phyloP scores from a whole-genome alignment of 2,888 invertebrate genomes.

The Cremastinae sp. region DNA sequence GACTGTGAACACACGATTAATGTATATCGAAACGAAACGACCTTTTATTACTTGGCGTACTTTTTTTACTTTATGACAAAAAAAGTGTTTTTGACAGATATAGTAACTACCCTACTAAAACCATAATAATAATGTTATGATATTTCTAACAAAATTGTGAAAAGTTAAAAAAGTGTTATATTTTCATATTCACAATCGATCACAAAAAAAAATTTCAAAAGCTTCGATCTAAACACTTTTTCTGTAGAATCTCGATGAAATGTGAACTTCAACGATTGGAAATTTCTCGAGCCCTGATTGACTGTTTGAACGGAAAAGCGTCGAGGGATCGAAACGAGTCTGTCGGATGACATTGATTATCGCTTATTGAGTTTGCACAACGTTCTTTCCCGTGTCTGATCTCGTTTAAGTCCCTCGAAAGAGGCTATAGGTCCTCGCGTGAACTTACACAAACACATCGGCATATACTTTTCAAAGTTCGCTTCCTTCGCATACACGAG shows the following conservation, averaged over 20 bases:
- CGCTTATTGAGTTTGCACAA: constrained; percentile 78
- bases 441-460: constrained; percentile 2
- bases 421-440: constrained; percentile 16
- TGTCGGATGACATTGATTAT: constrained; percentile 78
- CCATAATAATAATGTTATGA: too few relatives aligned
- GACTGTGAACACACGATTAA: too few relatives aligned
- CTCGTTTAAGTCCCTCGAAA: constrained; percentile 28
- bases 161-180: too few relatives aligned
- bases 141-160: too few relatives aligned
- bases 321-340: constrained; percentile 55
- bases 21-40: too few relatives aligned
- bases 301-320: constrained; percentile 77
- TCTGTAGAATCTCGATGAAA: constrained; percentile 42
- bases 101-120: too few relatives aligned
- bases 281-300: constrained; percentile 68
- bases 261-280: constrained; percentile 24
- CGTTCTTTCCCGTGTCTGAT: constrained; percentile 37
- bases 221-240: too few relatives aligned
- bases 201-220: too few relatives aligned
- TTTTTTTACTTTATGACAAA: too few relatives aligned
- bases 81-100: too few relatives aligned
- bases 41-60: neutral
- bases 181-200: too few relatives aligned
- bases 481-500: constrained; percentile 17
- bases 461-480: neutral